Evolutionary conservation across 2,797 vertebrate genomes (phyloP).

Genomic region (Helicolenus hilgendorfi): DNA sequence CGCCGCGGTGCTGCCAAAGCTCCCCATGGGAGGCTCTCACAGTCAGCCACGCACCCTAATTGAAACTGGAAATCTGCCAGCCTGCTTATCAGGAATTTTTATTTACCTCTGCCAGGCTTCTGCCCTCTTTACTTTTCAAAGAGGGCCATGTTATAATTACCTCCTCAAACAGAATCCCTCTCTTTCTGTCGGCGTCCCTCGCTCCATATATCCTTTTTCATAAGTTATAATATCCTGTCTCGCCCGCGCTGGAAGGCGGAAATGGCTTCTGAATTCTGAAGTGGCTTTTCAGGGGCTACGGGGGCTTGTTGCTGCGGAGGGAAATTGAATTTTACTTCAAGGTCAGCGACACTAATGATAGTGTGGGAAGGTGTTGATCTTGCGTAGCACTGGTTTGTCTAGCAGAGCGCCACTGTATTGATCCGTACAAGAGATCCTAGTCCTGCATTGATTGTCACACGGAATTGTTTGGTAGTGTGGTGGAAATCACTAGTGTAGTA

Average conservation of each 20-base stretch:
- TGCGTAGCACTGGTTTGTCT: constrained; percentile 69
- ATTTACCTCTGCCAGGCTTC: constrained; percentile 69
- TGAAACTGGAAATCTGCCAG: constrained; percentile 74
- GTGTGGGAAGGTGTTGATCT: constrained; percentile 83
- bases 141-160: constrained; percentile 81
- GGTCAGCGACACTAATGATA: constrained; percentile 90
- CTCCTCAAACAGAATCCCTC: constrained; percentile 84
- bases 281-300: constrained; percentile 69
- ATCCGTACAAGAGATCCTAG: constrained; percentile 70
- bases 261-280: constrained; percentile 82
- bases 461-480: constrained; percentile 68
- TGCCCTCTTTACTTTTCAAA: constrained; percentile 76
- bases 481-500: constrained; percentile 62
- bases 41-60: constrained; percentile 68
- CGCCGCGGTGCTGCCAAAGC: constrained; percentile 19
- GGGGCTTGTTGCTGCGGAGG: constrained; percentile 79
- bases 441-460: constrained; percentile 80
- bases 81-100: constrained; percentile 71
- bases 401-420: constrained; percentile 74
- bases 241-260: constrained; percentile 69
- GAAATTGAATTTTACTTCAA: constrained; percentile 91
- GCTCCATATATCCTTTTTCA: constrained; percentile 70
- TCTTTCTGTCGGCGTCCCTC: constrained; percentile 60
- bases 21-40: constrained; percentile 48
- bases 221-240: constrained; percentile 86